Percentiles rank a stretch among this genome's conserved stretches.
phyloP scores from a whole-genome alignment of 2,888 invertebrate genomes.

The Pseudococcus jackbeardsleyi region DNA sequence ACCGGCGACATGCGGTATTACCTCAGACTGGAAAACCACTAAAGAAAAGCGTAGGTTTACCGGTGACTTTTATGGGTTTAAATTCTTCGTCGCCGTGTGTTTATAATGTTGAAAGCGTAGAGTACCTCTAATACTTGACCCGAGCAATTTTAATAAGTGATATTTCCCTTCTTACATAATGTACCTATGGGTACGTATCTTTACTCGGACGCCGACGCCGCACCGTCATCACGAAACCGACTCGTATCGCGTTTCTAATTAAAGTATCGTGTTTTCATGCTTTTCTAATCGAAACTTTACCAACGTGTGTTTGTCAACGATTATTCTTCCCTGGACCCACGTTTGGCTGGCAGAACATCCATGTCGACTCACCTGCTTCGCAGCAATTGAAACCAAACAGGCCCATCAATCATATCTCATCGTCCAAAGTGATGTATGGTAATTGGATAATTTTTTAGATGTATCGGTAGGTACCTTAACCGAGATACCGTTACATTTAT shows the following conservation, averaged over 20 bases:
- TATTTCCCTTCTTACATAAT: conserved; percentile 17
- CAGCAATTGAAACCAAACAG: background rate
- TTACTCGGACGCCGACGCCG: background rate
- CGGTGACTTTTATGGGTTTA: conserved; percentile 40
- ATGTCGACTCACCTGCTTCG: too few relatives aligned
- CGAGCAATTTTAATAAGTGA: conserved; percentile 52
- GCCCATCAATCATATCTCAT: background rate
- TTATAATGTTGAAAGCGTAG: conserved; percentile 11
- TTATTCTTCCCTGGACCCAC: background rate
- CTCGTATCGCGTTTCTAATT: conserved; percentile 2
- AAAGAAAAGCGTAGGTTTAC: conserved; percentile 16
- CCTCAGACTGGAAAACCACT: conserved; percentile 6
- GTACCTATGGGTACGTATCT: background rate
- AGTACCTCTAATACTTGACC: conserved; percentile 20
- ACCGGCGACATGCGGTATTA: background rate
- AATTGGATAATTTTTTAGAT: conserved; percentile 21
- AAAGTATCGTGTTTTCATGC: conserved; percentile 16
- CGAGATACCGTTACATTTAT: background rate
- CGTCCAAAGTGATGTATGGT: background rate
- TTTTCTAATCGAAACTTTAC: background rate
- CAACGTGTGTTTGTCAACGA: background rate
- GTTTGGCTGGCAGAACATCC: too few relatives aligned
- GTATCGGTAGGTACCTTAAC: background rate
- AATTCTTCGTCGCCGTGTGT: background rate
- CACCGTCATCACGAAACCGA: background rate